These are phyloP conservation scores for Thecocarcelia acutangulata DNA, from an alignment of 2,888 invertebrate species.

Conservation along the genomic window DNA sequence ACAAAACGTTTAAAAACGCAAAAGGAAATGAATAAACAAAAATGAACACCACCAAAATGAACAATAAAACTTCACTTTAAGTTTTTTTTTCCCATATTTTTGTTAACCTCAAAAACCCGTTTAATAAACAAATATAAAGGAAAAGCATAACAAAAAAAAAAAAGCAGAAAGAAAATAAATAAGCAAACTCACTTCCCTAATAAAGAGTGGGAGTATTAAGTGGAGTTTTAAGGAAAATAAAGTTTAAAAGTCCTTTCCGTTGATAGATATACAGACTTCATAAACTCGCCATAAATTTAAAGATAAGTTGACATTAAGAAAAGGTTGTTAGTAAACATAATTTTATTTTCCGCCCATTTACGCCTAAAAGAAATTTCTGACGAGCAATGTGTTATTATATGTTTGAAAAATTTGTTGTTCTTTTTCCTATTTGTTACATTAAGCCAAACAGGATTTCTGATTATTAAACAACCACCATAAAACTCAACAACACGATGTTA, in stretches of 20 bases:
- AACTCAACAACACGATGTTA: background rate
- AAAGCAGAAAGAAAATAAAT: background rate
- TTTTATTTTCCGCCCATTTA: conserved; percentile 67
- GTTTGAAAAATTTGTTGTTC: too few relatives aligned
- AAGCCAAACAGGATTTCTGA: conserved; percentile 57
- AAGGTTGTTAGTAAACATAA: conserved; percentile 62
- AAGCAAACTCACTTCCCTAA: conserved; percentile 7
- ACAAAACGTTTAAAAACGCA: conserved; percentile 23
- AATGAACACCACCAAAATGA: conserved; percentile 32
- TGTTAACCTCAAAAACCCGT: conserved; percentile 58
- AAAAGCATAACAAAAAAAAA: conserved; percentile 2
- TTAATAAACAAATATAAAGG: conserved; percentile 43
- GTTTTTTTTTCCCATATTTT: conserved; percentile 34
- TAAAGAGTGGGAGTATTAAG: background rate
- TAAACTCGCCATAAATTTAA: too few relatives aligned
- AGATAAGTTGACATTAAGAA: too few relatives aligned
- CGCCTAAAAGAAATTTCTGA: conserved; percentile 23
- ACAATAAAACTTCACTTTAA: conserved; percentile 39
- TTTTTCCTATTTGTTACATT: too few relatives aligned
- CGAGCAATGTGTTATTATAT: too few relatives aligned
- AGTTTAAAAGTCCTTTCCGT: conserved; percentile 3
- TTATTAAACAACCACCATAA: conserved; percentile 57
- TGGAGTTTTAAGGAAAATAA: background rate
- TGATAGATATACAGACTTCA: conserved; percentile 13
- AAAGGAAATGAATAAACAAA: conserved; percentile 30